A percentile compares a stretch with the other conserved stretches of the same genome.
Evolutionary conservation across 2,888 invertebrate species (phyloP).

Genomic region (Apamea crenata): DNA sequence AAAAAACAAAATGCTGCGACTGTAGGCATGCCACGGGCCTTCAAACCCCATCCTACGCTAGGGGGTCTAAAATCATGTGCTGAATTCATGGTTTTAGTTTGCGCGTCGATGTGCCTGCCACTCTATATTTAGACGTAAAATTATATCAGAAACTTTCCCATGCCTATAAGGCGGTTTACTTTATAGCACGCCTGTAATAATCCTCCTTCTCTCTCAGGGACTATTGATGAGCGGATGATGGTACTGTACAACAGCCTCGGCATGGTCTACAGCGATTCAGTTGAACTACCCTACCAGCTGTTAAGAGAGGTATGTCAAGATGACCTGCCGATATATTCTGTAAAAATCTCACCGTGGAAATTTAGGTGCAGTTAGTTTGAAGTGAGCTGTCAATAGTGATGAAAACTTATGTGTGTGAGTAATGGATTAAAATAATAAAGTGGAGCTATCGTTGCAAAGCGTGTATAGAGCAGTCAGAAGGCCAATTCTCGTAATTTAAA

Average conservation of each 20-base stretch:
- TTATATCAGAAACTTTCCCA: not conserved
- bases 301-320: conserved; percentile 90
- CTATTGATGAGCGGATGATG: conserved; percentile 91
- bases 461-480: no score
- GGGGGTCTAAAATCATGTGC: not conserved
- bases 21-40: no score
- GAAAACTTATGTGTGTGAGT: no score
- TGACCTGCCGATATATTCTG: not conserved
- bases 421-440: no score
- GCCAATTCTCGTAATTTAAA: no score
- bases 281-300: conserved; percentile 91
- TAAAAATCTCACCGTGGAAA: not conserved
- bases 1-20: no score
- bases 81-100: not conserved
- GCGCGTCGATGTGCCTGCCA: not conserved
- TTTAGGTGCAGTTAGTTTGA: not conserved
- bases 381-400: not conserved
- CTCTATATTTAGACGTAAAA: not conserved
- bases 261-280: conserved; percentile 86
- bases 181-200: not conserved
- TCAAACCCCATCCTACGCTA: no score
- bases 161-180: not conserved
- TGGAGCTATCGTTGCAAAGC: no score
- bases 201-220: conserved; percentile 76
- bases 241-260: conserved; percentile 91